Percentiles rank a stretch among this genome's conserved stretches.
These are phyloP conservation scores for Microtus pennsylvanicus DNA, from an alignment of 2,113 vertebrate species.

Conservation along the genomic window DNA sequence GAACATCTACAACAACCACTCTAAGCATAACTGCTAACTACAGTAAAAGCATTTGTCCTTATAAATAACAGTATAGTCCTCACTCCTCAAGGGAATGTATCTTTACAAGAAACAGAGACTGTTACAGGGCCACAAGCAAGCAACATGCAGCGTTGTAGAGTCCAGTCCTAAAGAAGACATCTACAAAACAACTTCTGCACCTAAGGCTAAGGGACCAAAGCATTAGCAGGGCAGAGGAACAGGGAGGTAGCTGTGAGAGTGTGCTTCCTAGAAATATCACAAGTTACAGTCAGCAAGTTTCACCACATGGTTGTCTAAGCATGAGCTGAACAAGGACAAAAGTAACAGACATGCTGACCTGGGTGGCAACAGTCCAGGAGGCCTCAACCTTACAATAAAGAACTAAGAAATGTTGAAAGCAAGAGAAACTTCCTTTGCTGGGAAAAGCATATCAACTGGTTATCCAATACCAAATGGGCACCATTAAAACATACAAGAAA, in stretches of 20 bases:
- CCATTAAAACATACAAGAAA: neutral
- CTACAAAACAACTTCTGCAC: neutral
- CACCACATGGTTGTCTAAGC: neutral
- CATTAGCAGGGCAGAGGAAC: neutral
- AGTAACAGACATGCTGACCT: neutral
- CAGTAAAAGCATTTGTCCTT: neutral
- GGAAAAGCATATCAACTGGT: neutral
- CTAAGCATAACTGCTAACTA: neutral
- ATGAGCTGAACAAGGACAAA: neutral
- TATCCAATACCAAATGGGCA: neutral
- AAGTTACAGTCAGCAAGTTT: neutral
- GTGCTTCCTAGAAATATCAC: neutral
- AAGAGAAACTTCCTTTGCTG: neutral
- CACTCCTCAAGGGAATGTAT: neutral
- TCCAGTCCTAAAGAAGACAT: neutral
- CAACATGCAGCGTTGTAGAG: neutral
- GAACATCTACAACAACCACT: neutral
- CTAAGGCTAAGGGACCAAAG: neutral
- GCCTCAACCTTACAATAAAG: neutral
- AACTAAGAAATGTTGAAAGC: neutral
- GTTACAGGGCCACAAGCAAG: neutral
- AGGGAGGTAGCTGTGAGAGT: neutral
- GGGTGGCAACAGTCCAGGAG: neutral
- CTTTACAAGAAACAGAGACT: neutral
- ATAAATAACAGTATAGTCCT: neutral